Evolutionary conservation across 2,113 vertebrate genomes (phyloP), one percentile per base, ranked within the genome.

Genomic region (Falcunculus frontatus): DNA sequence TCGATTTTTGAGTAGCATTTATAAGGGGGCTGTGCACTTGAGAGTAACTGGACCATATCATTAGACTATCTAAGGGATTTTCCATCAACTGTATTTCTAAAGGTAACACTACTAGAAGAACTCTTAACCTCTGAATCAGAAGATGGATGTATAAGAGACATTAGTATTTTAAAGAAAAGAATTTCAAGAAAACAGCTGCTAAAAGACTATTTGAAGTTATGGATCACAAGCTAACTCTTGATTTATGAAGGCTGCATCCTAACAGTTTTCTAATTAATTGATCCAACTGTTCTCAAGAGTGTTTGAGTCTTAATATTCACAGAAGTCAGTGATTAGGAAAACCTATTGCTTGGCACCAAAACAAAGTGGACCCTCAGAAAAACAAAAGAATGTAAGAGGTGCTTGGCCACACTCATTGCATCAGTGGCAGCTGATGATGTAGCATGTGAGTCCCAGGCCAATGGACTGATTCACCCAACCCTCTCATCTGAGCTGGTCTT

Each of bases 1-100:
- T 84, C 84, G 89, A 89, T 95, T 94, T 95, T 87, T 87, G 35
- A 87, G 56, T 39, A 87, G 62, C 74, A 39, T 78, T 95, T 89
- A 32, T 89, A 74, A 89, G 57, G 50, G 32, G 23, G 44, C 60
- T 39, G 32, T 86, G 73, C 52, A 70, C 35, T 80, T 77, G 30
- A 50, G 55, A 85, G 67, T 74, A 83, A 53, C 72, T 88, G 50
- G 68, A 86, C 85, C 46, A 7, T 72, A 83, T 64, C 32, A 73
- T 91, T 91, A 90, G 39, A 41, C 49, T 70, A 73, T 50, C 25
- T 46, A 52, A 26, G 75, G 68, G 33, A 65, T 84, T 95, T 89
- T 73, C 76, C 49, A 79, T 94, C 85, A 88, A 46, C 89, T 63
- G 9, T 46, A 44, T 85, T 93, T 85, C 78, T 49, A 83, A 90